Percentiles rank a stretch among this genome's conserved stretches.
Conservation (phyloP, 1,140 invertebrate species). For the Scaptomyza hsui region DNA sequence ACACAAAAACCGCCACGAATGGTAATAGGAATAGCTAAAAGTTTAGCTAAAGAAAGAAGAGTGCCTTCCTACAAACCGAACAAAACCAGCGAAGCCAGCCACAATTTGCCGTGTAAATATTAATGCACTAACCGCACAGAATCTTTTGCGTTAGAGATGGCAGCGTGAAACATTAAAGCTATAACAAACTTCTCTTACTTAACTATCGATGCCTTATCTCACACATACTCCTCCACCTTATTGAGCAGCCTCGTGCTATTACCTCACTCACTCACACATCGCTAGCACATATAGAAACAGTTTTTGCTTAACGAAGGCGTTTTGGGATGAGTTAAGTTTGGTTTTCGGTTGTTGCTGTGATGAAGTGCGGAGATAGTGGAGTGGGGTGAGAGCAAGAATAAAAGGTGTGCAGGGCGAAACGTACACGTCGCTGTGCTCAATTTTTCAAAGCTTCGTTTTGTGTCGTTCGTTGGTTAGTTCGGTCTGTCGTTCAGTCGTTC, state of each 20-base stretch:
- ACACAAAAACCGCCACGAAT: conserved; percentile 31
- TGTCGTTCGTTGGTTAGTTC: conserved; percentile 56
- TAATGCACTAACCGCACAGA: conserved; percentile 57
- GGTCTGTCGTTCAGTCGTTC: conserved; percentile 45
- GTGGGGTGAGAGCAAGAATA: not conserved
- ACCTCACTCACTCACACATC: not conserved
- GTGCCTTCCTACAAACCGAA: no score
- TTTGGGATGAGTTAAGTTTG: conserved; percentile 20
- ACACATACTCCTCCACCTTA: no score
- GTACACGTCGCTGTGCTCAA: conserved; percentile 51
- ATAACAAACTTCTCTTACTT: no score
- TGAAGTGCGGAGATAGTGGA: not conserved
- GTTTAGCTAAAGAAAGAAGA: conserved; percentile 18
- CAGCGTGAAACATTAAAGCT: conserved; percentile 7
- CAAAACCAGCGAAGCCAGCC: conserved; percentile 45
- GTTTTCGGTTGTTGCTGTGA: conserved; percentile 20
- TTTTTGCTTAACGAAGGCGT: conserved; percentile 2
- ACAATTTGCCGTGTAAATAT: conserved; percentile 80
- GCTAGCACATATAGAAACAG: not conserved
- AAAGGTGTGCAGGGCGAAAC: conserved; percentile 6
- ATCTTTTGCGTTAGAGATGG: conserved; percentile 9
- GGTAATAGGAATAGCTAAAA: conserved; percentile 15
- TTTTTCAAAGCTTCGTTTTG: conserved; percentile 80
- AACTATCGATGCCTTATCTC: not conserved
- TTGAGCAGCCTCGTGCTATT: not conserved